phyloP scores from a whole-genome alignment of 2,888 invertebrate species.

The Mechanitis mazaeus region DNA sequence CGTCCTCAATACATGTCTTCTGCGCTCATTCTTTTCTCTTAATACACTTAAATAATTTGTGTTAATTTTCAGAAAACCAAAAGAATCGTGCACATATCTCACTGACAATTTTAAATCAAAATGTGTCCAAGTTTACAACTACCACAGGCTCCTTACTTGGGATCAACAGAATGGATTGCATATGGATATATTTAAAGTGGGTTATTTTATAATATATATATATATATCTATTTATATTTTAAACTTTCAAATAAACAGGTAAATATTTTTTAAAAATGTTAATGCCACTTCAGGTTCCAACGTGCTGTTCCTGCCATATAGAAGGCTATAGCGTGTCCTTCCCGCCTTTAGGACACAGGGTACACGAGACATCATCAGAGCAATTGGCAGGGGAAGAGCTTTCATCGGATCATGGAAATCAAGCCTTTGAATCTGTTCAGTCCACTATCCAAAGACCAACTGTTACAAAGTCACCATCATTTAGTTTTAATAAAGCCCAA shows the following conservation, averaged over 20 bases:
- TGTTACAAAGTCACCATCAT: constrained; percentile 52
- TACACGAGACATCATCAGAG: constrained; percentile 71
- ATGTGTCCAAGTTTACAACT: constrained; percentile 89
- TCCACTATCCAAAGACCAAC: constrained; percentile 57
- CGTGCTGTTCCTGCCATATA: constrained; percentile 89
- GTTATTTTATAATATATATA: background rate
- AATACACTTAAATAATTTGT: background rate
- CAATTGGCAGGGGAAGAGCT: constrained; percentile 77
- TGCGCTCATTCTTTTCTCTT: too few relatives aligned
- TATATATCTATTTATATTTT: background rate
- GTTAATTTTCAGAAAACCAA: constrained; percentile 78
- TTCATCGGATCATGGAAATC: constrained; percentile 64
- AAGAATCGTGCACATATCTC: constrained; percentile 85
- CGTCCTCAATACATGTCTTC: too few relatives aligned
- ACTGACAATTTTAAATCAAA: constrained; percentile 87
- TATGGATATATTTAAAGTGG: constrained; percentile 88
- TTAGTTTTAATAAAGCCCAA: constrained; percentile 50
- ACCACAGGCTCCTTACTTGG: constrained; percentile 88
- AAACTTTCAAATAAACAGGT: background rate
- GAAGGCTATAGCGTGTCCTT: constrained; percentile 84
- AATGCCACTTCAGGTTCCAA: constrained; percentile 77
- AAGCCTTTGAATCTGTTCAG: constrained; percentile 68
- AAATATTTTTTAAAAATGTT: background rate
- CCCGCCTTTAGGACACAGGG: constrained; percentile 77
- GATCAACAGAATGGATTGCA: constrained; percentile 86